Base-by-base conservation (phyloP, 2,113 vertebrate species). In the Catharus fuscescens region DNA sequence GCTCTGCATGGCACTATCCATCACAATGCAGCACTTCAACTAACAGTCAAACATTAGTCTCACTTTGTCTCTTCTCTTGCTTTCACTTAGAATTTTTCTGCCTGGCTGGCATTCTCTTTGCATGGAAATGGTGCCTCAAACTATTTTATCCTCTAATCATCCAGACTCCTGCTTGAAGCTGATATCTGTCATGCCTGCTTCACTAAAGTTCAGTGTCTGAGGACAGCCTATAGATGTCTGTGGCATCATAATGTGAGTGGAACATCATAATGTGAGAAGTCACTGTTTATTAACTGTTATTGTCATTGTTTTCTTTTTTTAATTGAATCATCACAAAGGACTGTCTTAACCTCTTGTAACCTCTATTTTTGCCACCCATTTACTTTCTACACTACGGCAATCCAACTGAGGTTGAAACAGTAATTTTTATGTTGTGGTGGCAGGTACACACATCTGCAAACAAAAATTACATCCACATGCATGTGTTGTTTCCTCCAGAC, bases 401-500 rank as follows among this genome's bases (percentile, higher is more conserved):
- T 66, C 38, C 29, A 59, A 5, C 29, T 67, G 53, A 91, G 32
- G 24, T n/a, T 25, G 32, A 73, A 66, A 54, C 9, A 14, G 1
- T n/a, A n/a, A 40, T 73, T 86, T 86, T 88, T 74, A 65, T 4
- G 1, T 54, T 48, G n/a, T 1, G 17, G 15, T 40, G 6, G 47
- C 26, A 18, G 3, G 9, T 9, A 32, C 18, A 9, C 10, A 18
- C 20, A 42, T 9, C 20, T 2, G 0, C 9, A 23, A 80, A 74
- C 9, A 71, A 91, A 86, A 80, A n/a, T 31, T 34, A 17, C 21
- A 44, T 36, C 47, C 45, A 8, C 1, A 0, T 28, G 18, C 28
- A 87, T 44, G 8, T 40, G n/a, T 18, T 53, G 19, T 42, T 88
- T 54, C 67, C 54, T 80, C 24, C 56, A 65, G 47, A 73, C 6